These are phyloP conservation scores for Drosophila sturtevanti DNA, from an alignment of 1,140 invertebrate genomes.

Conservation along the genomic window DNA sequence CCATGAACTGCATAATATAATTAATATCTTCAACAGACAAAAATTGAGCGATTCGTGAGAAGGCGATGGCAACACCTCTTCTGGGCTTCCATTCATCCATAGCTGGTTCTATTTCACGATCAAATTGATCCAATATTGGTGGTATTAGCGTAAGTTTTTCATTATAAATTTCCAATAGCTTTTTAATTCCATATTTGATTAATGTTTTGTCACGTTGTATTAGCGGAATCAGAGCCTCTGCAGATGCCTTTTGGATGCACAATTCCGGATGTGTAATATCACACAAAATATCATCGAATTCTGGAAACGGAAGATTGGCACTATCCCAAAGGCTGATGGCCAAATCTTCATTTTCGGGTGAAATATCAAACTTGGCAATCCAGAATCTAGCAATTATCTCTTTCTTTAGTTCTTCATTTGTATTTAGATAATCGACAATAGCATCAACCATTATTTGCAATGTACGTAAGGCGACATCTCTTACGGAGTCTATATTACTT, in stretches of 20 bases:
- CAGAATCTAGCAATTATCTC: slow-evolving; percentile 88
- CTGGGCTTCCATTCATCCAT: slow-evolving; percentile 93
- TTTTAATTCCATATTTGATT: slow-evolving; percentile 85
- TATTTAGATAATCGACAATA: slow-evolving; percentile 87
- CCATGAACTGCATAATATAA: slow-evolving; percentile 92
- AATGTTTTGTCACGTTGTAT: slow-evolving; percentile 85
- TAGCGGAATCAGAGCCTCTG: slow-evolving; percentile 88
- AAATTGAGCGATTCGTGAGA: slow-evolving; percentile 87
- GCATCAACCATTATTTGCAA: slow-evolving; percentile 87
- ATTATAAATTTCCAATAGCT: slow-evolving; percentile 89
- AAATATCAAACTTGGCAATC: slow-evolving; percentile 90
- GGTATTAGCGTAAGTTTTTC: slow-evolving; percentile 92
- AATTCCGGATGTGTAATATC: slow-evolving; percentile 92
- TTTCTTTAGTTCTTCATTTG: slow-evolving; percentile 84
- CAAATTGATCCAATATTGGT: slow-evolving; percentile 94
- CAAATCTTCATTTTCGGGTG: slow-evolving; percentile 87
- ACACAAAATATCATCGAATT: slow-evolving; percentile 86
- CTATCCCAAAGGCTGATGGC: slow-evolving; percentile 88
- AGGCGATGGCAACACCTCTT: slow-evolving; percentile 92
- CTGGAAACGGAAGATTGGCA: slow-evolving; percentile 85
- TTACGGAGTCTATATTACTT: slow-evolving; percentile 86
- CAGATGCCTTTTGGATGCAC: slow-evolving; percentile 90
- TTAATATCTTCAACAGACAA: slow-evolving; percentile 86
- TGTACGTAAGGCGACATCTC: slow-evolving; percentile 91
- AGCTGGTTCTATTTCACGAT: slow-evolving; percentile 92